Evolutionary conservation across 2,113 vertebrate species (phyloP), one percentile per base, ranked within the genome.

Genomic region (Charadrius vociferus): DNA sequence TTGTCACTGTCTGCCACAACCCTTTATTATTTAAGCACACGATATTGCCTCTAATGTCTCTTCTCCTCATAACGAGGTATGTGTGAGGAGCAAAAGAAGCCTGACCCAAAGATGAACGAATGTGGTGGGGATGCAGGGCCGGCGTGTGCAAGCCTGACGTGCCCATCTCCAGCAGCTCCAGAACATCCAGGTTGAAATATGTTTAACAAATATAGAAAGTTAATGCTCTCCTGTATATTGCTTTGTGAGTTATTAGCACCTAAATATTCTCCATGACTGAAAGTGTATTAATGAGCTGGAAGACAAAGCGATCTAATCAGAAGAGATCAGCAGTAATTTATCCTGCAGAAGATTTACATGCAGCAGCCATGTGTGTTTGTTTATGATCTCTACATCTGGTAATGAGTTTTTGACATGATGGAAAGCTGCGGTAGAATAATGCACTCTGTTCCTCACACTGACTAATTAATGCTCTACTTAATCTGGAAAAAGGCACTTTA

Each of bases 311-410:
- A 93, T 89, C 62, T 71, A 94, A 95, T 92, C 91, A 86, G 82
- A 79, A 81, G 59, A 66, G 79, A 94, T 95, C 79, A 75, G 66
- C 68, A 79, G 61, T 74, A 97, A 96, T 95, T 95, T 73, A 55
- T 95, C 56, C 93, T 88, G 77, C 83, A 86, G 67, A 85, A 78
- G 70, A 95, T 91, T 94, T 94, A 93, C 84, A 74, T 23, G 65
- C 89, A 94, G 80, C 92, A 91, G 84, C 90, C 86, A 93, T 95
- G 90, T 91, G 86, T 97, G 86, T 85, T 85, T 97, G 94, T 96
- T 97, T 97, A 96, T 92, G 80, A 90, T 94, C 80, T 79, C 65
- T 90, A 39, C 92, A 88, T 92, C 93, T 96, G 96, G 89, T 92
- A 95, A 95, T 49, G 61, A 93, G 81, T 79, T 92, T 96, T 81